These are phyloP conservation scores for Caerostris darwini DNA, from an alignment of 1,140 invertebrate genomes.

Conservation along the genomic window DNA sequence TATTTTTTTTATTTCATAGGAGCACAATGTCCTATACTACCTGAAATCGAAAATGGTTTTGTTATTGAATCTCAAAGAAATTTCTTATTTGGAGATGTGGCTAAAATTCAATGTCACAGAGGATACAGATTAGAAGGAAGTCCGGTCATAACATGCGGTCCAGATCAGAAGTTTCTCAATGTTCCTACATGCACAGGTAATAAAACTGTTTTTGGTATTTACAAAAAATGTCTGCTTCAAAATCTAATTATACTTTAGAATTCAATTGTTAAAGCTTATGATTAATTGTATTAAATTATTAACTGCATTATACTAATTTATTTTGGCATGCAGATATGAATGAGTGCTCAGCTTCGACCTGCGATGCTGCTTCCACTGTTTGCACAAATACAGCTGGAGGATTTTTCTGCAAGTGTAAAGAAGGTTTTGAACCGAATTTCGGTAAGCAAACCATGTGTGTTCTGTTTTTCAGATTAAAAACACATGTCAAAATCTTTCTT, in stretches of 20 bases:
- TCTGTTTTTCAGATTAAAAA: not conserved
- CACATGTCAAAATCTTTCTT: not conserved
- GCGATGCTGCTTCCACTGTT: constrained; percentile 93
- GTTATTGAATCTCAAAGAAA: constrained; percentile 80
- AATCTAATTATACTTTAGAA: too few relatives aligned
- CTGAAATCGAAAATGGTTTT: constrained; percentile 84
- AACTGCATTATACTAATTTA: not conserved
- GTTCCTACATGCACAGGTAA: constrained; percentile 91
- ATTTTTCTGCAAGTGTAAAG: constrained; percentile 94
- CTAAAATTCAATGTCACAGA: constrained; percentile 94
- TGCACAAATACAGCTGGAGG: constrained; percentile 95
- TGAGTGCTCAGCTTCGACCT: constrained; percentile 93
- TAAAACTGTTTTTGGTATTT: not conserved
- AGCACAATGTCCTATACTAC: constrained; percentile 90
- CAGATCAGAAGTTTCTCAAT: constrained; percentile 91
- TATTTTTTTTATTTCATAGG: constrained; percentile 82
- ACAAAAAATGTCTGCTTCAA: not conserved
- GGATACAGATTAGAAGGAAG: constrained; percentile 92
- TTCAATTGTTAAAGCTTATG: not conserved
- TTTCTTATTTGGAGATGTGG: constrained; percentile 95
- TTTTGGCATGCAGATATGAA: constrained; percentile 88
- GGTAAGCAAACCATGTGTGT: constrained; percentile 80
- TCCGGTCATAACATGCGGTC: constrained; percentile 93
- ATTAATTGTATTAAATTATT: not conserved
- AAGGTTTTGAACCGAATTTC: constrained; percentile 92